These are phyloP conservation scores for Phenacoccus solenopsis DNA, from an alignment of 1,140 invertebrate species.

Conservation along the genomic window DNA sequence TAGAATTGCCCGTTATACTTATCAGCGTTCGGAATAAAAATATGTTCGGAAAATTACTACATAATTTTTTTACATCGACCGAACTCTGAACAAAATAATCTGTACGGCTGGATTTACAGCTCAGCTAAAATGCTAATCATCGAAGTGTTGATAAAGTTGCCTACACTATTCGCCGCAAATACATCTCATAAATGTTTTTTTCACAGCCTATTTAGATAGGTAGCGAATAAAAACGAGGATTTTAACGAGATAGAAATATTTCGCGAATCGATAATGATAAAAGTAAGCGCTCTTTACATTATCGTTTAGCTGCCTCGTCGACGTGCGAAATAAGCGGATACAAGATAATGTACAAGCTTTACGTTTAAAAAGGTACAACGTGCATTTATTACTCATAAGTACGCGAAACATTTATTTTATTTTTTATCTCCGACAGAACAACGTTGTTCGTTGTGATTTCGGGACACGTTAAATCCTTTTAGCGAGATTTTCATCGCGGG, in stretches of 20 bases:
- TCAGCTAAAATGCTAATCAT: too few species aligned
- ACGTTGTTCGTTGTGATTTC: background rate
- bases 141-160: background rate
- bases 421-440: background rate
- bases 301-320: background rate
- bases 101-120: too few species aligned
- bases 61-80: too few species aligned
- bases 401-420: background rate
- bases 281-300: background rate
- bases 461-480: background rate
- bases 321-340: background rate
- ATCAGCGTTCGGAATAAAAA: too few species aligned
- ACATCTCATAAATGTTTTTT: background rate
- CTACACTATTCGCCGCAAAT: background rate
- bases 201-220: background rate
- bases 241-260: background rate
- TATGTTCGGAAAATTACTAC: too few species aligned
- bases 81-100: too few species aligned
- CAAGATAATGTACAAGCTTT: background rate
- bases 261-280: background rate
- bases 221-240: too few species aligned
- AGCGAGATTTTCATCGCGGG: background rate
- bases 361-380: background rate
- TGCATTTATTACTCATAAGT: background rate
- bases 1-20: too few species aligned